phyloP scores from a whole-genome alignment of 2,797 vertebrate species.

The Dendrocincla tyrannina region DNA sequence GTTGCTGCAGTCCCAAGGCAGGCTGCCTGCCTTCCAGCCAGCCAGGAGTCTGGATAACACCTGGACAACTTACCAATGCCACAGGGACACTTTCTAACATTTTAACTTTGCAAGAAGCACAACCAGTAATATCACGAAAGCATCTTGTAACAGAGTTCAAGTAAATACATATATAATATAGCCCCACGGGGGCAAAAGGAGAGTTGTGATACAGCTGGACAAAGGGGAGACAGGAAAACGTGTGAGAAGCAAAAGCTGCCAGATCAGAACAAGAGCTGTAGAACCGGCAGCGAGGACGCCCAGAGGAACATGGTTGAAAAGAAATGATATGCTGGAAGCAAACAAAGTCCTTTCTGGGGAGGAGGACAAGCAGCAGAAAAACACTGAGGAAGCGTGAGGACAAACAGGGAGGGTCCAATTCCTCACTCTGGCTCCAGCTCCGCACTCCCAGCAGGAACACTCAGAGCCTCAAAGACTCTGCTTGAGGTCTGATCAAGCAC shows the following conservation, averaged over 20 bases:
- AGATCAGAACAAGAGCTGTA: not conserved
- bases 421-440: not conserved
- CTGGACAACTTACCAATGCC: fast-evolving
- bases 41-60: not conserved
- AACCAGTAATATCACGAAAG: not conserved
- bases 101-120: not conserved
- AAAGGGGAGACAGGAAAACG: fast-evolving
- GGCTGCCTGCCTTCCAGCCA: not conserved
- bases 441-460: too few relatives aligned
- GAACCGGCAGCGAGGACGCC: not conserved
- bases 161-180: not conserved
- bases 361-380: not conserved
- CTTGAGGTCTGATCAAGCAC: too few relatives aligned
- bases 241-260: not conserved
- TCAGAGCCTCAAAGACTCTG: too few relatives aligned
- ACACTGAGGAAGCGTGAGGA: not conserved
- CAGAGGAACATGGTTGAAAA: not conserved
- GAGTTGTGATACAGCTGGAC: not conserved
- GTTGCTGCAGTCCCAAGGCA: not conserved
- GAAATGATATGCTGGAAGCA: not conserved
- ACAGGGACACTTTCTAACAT: not conserved
- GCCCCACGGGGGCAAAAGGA: not conserved
- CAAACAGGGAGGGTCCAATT: not conserved
- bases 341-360: not conserved
- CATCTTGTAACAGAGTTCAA: not conserved